Evolutionary conservation across 2,113 vertebrate genomes (phyloP).

Genomic region (Irena cyanogastra): DNA sequence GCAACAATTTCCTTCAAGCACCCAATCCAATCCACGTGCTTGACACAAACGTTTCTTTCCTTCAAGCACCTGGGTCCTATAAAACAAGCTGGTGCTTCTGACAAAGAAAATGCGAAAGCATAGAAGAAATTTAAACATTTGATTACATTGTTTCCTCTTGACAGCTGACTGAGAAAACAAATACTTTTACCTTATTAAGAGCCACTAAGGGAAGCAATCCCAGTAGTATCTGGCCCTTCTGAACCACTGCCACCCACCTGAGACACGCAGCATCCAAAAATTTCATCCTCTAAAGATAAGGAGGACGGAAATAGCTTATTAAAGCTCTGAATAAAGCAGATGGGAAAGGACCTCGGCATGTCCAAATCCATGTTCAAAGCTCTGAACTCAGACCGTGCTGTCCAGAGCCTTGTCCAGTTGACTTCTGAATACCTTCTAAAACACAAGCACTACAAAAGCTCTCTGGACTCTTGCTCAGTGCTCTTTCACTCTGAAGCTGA

Average conservation of each 20-base stretch:
- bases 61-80: background rate
- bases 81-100: background rate
- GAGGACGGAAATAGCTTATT: background rate
- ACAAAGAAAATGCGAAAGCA: background rate
- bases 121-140: background rate
- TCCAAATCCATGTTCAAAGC: background rate
- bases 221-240: background rate
- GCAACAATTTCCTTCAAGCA: background rate
- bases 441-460: background rate
- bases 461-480: background rate
- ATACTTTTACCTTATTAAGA: background rate
- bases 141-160: conserved; percentile 34
- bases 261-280: background rate
- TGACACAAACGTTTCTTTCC: background rate
- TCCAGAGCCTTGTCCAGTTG: background rate
- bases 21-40: background rate
- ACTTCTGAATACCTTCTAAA: background rate
- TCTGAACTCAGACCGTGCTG: background rate
- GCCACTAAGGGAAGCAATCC: background rate
- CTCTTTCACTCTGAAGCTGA: background rate
- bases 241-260: background rate
- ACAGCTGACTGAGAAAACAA: background rate
- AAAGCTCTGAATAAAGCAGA: background rate
- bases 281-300: background rate
- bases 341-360: background rate